Conservation (phyloP, 2,888 invertebrate genomes). For the Heliconius ethilla region DNA sequence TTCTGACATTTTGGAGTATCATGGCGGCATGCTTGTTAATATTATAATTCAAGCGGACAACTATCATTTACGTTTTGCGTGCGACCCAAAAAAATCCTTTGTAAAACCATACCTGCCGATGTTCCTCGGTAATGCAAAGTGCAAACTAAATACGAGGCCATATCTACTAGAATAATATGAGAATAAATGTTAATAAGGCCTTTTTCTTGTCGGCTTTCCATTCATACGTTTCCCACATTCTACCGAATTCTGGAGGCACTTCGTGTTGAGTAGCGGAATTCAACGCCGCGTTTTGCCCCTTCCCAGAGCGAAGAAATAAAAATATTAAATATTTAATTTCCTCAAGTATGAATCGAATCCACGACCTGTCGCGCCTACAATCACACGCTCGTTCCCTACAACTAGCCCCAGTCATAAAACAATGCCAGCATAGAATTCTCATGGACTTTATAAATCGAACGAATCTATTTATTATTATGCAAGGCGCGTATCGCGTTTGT, state of each 20-base stretch:
- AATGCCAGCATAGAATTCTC: slow-evolving; percentile 6
- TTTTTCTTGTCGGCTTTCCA: not conserved
- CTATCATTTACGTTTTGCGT: slow-evolving; percentile 63
- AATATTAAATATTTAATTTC: too few species aligned
- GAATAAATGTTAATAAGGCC: slow-evolving; percentile 54
- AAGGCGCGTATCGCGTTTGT: slow-evolving; percentile 26
- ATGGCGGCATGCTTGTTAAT: slow-evolving; percentile 66
- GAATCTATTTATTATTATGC: slow-evolving; percentile 33
- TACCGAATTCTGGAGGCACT: too few species aligned
- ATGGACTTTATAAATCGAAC: slow-evolving; percentile 22
- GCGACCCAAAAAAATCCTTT: slow-evolving; percentile 60
- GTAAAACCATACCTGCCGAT: slow-evolving; percentile 73
- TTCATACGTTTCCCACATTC: too few species aligned
- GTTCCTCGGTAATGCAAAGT: slow-evolving; percentile 56
- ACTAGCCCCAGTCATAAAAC: not conserved
- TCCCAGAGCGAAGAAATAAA: too few species aligned
- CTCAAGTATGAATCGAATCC: too few species aligned
- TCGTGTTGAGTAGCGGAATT: too few species aligned
- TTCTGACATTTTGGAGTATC: too few species aligned
- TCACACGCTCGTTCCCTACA: too few species aligned
- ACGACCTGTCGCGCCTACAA: too few species aligned
- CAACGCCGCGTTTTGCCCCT: too few species aligned
- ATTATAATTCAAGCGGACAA: slow-evolving; percentile 73
- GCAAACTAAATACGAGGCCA: slow-evolving; percentile 55
- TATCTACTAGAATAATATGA: slow-evolving; percentile 50